Evolutionary conservation across 2,888 invertebrate genomes (phyloP).

Genomic region (Microctonus hyperodae): DNA sequence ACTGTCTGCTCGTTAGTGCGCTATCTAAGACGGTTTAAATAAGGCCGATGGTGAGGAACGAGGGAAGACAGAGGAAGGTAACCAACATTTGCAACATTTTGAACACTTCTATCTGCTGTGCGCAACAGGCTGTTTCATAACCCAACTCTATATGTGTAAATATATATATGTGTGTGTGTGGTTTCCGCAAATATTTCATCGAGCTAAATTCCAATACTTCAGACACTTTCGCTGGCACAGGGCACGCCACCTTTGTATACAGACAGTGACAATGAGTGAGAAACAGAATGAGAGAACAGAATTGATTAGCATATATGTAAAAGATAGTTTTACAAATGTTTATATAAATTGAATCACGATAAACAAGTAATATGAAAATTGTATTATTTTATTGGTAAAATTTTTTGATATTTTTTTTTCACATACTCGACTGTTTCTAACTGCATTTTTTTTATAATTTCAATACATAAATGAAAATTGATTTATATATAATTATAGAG

Average conservation of each 20-base stretch:
- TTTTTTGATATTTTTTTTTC: no score
- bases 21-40: slow-evolving; percentile 3
- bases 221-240: background rate
- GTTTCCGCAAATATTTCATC: slow-evolving; percentile 28
- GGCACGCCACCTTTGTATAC: background rate
- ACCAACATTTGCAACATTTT: slow-evolving; percentile 12
- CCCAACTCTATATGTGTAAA: slow-evolving; percentile 2
- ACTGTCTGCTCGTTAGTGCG: background rate
- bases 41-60: background rate
- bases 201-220: slow-evolving; percentile 27
- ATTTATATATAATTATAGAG: background rate
- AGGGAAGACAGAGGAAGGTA: background rate
- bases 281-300: background rate
- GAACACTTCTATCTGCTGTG: slow-evolving; percentile 1
- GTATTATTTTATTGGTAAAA: background rate
- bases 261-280: background rate
- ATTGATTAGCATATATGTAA: background rate
- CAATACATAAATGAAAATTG: background rate
- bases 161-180: background rate
- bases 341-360: background rate
- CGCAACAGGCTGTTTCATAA: slow-evolving; percentile 30
- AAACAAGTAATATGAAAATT: no score
- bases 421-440: no score
- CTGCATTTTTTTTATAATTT: no score
- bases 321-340: background rate